Base-by-base conservation (phyloP, 2,888 invertebrate species). In the Allophyes oxyacanthae region DNA sequence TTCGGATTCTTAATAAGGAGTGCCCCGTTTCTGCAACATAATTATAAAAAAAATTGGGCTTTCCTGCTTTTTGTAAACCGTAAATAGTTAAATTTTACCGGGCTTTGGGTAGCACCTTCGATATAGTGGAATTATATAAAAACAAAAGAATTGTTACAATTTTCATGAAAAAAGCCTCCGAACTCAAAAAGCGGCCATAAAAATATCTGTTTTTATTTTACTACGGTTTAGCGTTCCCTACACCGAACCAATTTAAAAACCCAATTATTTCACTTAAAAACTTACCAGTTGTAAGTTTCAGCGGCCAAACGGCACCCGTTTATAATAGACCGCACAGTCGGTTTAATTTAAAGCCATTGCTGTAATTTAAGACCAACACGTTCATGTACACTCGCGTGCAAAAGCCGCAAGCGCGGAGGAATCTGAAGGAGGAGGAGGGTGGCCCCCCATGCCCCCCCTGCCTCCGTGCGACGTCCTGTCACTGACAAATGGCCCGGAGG, bases 401-500 rank as follows among this genome's bases (percentile, higher is more conserved):
- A 80, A 85, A 84, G 84, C 85, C 86, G 78, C 87, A 85, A 84
- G 79, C 83, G 82, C 80, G 79, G 83, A 75, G 86, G 88, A 88
- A 82, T 81, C 78, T 78, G 77, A 82, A 67, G 81, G 80, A 69
- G 75, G 78, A 68, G 71, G 73, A 46, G 53, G 52, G 32, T 43
- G 64, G 50, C 50, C 37, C 34, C 36, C 48, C 38, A 50, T n/a
- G n/a, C n/a, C 54, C 61, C 60, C 59, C 51, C 75, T 58, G 72
- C 65, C 67, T 62, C 79, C 80, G 78, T 81, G 86, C 87, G 89
- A 88, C 89, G 92, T 89, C 90, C 92, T 92, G 92, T 90, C 92
- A 92, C 92, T 92, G 93, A 93, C 93, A 93, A 93, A 93, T 93
- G 92, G 92, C 91, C 89, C 88, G 91, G 86, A 90, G 92, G 89